Conservation (phyloP, 2,113 vertebrate species). For the Arenaria interpres region DNA sequence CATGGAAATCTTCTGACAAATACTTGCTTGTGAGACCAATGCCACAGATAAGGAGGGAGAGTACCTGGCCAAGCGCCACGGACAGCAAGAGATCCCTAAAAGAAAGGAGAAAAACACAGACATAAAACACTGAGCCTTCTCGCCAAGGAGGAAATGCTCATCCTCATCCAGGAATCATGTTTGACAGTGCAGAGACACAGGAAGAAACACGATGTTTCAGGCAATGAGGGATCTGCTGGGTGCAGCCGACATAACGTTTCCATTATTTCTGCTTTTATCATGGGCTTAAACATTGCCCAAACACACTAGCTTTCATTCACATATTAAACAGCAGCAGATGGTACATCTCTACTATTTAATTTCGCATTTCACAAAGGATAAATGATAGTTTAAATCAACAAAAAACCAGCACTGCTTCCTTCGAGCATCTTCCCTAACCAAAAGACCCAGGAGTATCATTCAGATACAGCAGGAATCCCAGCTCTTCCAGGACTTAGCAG, state of each 20-base stretch:
- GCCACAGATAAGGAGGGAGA: constrained; percentile 93
- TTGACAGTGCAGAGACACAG: not conserved
- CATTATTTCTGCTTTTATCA: not conserved
- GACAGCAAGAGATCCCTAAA: constrained; percentile 92
- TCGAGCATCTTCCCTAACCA: not conserved
- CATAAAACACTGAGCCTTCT: not conserved
- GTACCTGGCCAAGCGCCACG: constrained; percentile 90
- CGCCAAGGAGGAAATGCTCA: not conserved
- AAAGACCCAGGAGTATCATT: not conserved
- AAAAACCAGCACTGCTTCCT: not conserved
- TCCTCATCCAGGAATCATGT: not conserved
- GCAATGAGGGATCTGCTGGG: not conserved
- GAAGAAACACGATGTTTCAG: not conserved
- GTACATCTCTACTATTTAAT: not conserved
- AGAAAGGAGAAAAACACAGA: constrained; percentile 49
- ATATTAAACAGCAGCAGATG: not conserved
- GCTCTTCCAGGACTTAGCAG: not conserved
- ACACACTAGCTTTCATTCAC: not conserved
- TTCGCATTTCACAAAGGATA: not conserved
- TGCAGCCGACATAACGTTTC: not conserved
- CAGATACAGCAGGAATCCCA: not conserved
- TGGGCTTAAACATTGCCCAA: not conserved
- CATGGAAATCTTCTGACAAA: constrained; percentile 92
- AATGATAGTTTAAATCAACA: not conserved
- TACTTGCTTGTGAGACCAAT: constrained; percentile 95